Evolutionary conservation across 2,113 vertebrate genomes (phyloP), one percentile per base, ranked within the genome.

Genomic region (Pyxicephalus adspersus): DNA sequence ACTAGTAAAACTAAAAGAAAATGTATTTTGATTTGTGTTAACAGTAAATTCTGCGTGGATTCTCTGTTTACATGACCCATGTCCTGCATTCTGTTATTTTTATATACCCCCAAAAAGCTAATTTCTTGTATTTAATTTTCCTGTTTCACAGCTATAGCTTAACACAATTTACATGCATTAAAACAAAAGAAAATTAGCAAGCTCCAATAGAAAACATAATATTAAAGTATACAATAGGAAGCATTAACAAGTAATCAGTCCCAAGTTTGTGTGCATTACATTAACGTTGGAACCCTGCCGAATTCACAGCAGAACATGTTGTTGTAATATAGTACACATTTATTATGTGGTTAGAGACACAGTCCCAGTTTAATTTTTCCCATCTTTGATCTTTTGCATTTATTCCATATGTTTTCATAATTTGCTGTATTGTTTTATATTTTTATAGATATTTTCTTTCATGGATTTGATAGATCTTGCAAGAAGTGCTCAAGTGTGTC

Each of bases 401-500:
- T 81, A 83, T 55, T 67, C 25, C 57, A 65, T 82, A 64, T 60
- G 64, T 71, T 55, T 26, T 54, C 54, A 76, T 55, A 78, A 34
- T 23, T 3, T 23, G 45, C 4, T 34, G 11, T 52, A 61, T 23
- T 60, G 55, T 86, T 5, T 87, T 45, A 15, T 45, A 60, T 85
- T 83, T 73, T 83, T 76, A 61, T 84, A 92, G 90, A 64, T 92
- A 84, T 92, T 93, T 71, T 52, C 0, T 45, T 85, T 84, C 51
- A 83, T 93, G 77, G 87, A n/a, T 78, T 63, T 93, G 77, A 85
- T 81, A 84, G 90, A 92, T 45, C 25, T 85, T 64, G 23, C 86
- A 83, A 75, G 61, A 20, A 91, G 89, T 83, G 76, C 89, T 74
- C 86, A 90, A 74, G 91, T 93, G 68, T 87, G 52, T 74, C 86